Base-by-base conservation (phyloP, 2,888 invertebrate species). In the Geotrupes spiniger region DNA sequence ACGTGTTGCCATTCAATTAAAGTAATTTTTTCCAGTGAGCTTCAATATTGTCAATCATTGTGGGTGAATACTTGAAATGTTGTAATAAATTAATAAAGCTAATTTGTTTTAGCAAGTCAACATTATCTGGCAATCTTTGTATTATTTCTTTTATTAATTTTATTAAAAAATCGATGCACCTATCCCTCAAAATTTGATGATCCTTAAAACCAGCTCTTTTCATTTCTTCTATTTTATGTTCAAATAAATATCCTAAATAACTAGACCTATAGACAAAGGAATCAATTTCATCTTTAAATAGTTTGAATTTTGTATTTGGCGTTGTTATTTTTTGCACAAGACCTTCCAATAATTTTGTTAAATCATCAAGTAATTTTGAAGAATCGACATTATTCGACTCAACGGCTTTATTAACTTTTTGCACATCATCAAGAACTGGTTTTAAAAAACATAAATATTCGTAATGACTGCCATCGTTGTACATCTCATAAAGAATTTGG, bases 401-500 rank as follows among this genome's bases (percentile, higher is more conserved):
- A 27, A 27, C 9, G 10, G 28, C 28, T 27, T 27, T 27, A 27
- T 27, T 27, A 9, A 27, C 28, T 1, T 27, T 27, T 2, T 27
- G 28, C 10, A 27, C 2, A 10, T 27, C 28, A 27, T 9, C 28
- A 27, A 27, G 28, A 27, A 27, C 10, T n/a, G n/a, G n/a, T n/a
- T n/a, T n/a, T n/a, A n/a, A n/a, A n/a, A n/a, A n/a, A n/a, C n/a
- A n/a, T n/a, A 27, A 27, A 27, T 27, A 27, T 27, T 9, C 28
- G 28, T 27, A 27, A 27, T 27, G 9, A 27, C 1, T 27, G 28
- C 10, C 28, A 27, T 2, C 28, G 28, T 27, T 27, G 28, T 27
- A 27, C 2, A 27, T 2, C 28, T 64, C 62, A 39, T 60, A 54
- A 12, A 66, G 44, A n/a, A 59, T 46, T 50, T 66, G 56, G 5